Percentiles rank a stretch among this genome's conserved stretches.
phyloP scores from a whole-genome alignment of 64 coral and sea anemone species.

The Montipora capricornis region DNA sequence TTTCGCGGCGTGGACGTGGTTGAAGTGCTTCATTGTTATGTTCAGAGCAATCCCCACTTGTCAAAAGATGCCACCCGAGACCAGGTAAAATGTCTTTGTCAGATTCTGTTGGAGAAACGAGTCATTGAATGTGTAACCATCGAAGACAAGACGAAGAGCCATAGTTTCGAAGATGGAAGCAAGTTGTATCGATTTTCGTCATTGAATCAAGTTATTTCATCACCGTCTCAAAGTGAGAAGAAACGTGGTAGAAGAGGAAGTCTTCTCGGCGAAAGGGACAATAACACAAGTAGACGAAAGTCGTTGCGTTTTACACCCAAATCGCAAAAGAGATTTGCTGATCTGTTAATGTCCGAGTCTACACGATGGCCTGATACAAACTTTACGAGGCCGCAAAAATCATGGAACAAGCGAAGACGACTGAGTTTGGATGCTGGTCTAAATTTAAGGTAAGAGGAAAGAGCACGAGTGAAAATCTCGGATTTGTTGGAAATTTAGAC shows the following conservation, averaged over 20 bases:
- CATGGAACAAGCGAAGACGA: slow-evolving; percentile 21
- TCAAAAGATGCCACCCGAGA: slow-evolving; percentile 75
- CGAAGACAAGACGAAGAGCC: slow-evolving; percentile 45
- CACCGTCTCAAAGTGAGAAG: background rate
- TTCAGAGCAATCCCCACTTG: slow-evolving; percentile 85
- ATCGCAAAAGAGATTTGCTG: slow-evolving; percentile 27
- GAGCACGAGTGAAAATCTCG: too few relatives aligned
- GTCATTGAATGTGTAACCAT: slow-evolving; percentile 77
- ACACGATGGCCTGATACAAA: background rate
- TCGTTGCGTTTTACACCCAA: slow-evolving; percentile 33
- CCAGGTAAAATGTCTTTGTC: slow-evolving; percentile 87
- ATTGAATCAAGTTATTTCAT: background rate
- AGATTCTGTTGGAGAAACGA: slow-evolving; percentile 82
- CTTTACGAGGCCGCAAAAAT: background rate
- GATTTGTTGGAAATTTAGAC: background rate
- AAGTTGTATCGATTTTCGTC: slow-evolving; percentile 80
- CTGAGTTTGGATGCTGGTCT: slow-evolving; percentile 27
- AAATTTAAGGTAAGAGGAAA: background rate
- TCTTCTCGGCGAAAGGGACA: slow-evolving; percentile 8
- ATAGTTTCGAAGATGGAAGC: slow-evolving; percentile 75
- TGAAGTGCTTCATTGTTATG: slow-evolving; percentile 77
- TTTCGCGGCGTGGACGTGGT: slow-evolving; percentile 89
- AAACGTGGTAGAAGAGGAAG: slow-evolving; percentile 20
- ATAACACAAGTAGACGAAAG: background rate
- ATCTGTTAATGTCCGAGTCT: background rate